Conservation (phyloP, 2,888 invertebrate species). For the Petrolisthes manimaculis region DNA sequence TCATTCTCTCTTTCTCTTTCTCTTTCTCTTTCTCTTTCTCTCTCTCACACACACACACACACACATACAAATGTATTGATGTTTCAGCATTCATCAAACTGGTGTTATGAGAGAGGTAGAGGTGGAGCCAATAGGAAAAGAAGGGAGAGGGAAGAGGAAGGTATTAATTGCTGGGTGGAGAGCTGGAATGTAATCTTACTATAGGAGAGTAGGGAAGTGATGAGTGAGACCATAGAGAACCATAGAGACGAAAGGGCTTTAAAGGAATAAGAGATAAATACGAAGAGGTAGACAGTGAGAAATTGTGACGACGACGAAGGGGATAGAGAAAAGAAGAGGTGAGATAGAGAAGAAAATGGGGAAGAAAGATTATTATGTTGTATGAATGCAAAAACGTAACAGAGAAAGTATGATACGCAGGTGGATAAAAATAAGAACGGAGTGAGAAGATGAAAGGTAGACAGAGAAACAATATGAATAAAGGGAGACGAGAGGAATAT, state of each 20-base stretch:
- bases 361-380: neutral
- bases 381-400: neutral
- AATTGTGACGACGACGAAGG: neutral
- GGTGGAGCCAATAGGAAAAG: too few species aligned
- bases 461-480: neutral
- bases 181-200: too few species aligned
- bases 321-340: neutral
- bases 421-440: neutral
- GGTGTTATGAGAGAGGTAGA: too few species aligned
- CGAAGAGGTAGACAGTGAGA: neutral
- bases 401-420: neutral
- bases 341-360: neutral
- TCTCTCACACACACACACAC: too few species aligned
- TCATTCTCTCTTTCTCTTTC: neutral
- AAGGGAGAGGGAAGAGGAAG: too few species aligned
- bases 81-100: too few species aligned
- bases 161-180: too few species aligned
- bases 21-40: too few species aligned
- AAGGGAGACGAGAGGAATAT: neutral
- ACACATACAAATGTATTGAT: too few species aligned
- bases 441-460: neutral
- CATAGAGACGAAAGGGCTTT: neutral
- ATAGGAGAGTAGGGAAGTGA: neutral
- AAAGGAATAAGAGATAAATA: neutral
- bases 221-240: neutral